A percentile compares a stretch with the other conserved stretches of the same genome.
Conservation (phyloP, 2,797 vertebrate genomes). For the Peromyscus melanophrys region DNA sequence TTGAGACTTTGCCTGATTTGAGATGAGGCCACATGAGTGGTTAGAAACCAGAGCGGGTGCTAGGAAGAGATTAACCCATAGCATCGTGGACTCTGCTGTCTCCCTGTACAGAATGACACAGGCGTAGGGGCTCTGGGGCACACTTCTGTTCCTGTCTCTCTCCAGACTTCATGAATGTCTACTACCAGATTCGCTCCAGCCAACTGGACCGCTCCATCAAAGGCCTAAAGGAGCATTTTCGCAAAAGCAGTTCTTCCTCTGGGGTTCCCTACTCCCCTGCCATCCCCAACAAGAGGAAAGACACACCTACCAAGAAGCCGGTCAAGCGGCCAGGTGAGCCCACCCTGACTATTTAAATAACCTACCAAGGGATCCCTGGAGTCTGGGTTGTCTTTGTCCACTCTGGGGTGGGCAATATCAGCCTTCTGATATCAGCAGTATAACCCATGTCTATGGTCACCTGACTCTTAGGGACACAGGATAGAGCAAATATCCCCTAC, state of each 20-base stretch:
- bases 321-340: conserved; percentile 96
- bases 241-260: conserved; percentile 96
- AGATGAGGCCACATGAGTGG: fast-evolving
- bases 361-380: not conserved
- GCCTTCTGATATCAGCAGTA: not conserved
- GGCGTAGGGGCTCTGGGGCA: not conserved
- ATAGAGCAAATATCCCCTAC: not conserved
- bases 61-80: no score
- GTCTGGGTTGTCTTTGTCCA: not conserved
- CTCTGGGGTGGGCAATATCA: not conserved
- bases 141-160: not conserved
- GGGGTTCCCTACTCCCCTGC: conserved; percentile 97
- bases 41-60: not conserved
- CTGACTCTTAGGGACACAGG: not conserved
- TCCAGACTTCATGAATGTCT: conserved; percentile 99
- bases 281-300: conserved; percentile 97
- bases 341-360: not conserved
- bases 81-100: fast-evolving
- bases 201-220: conserved; percentile 98
- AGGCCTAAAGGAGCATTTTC: conserved; percentile 97
- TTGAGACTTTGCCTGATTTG: not conserved
- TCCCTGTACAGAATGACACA: not conserved
- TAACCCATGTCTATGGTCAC: not conserved
- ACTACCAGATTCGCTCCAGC: conserved; percentile 97
- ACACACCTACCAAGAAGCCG: conserved; percentile 98